A percentile compares a stretch with the other conserved stretches of the same genome.
These are phyloP conservation scores for Probaryconus sp. DNA, from an alignment of 1,140 invertebrate species.

Conservation along the genomic window DNA sequence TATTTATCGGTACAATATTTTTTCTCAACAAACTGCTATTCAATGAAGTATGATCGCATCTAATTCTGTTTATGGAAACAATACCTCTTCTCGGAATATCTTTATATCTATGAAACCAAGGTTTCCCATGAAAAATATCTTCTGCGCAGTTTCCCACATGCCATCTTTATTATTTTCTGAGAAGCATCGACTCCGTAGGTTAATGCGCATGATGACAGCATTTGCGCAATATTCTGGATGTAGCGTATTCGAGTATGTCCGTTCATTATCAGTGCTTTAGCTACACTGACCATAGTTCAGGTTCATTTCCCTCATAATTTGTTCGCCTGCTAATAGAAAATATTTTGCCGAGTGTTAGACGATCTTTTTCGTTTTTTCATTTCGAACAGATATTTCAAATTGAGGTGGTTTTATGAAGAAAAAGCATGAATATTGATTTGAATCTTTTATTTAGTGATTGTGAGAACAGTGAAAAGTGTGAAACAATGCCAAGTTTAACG, in stretches of 20 bases:
- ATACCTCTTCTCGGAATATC: slow-evolving; percentile 20
- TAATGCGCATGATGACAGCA: slow-evolving; percentile 45
- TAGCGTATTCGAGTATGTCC: slow-evolving; percentile 47
- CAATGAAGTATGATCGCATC: slow-evolving; percentile 21
- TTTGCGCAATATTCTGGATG: slow-evolving; percentile 49
- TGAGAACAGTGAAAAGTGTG: slow-evolving; percentile 76
- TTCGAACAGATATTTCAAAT: slow-evolving; percentile 26
- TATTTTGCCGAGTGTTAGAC: slow-evolving; percentile 10
- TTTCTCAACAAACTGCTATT: slow-evolving; percentile 23
- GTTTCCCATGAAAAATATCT: too few relatives aligned
- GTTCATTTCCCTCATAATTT: slow-evolving; percentile 52
- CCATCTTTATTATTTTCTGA: too few relatives aligned
- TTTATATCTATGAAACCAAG: slow-evolving; percentile 18
- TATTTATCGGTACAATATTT: slow-evolving; percentile 17
- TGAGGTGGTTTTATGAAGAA: slow-evolving; percentile 65
- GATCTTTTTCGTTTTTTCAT: slow-evolving; percentile 43
- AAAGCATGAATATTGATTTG: slow-evolving; percentile 78
- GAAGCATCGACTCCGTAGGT: too few relatives aligned
- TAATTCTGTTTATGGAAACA: slow-evolving; percentile 35
- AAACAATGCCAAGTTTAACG: slow-evolving; percentile 77
- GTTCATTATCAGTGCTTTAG: slow-evolving; percentile 43
- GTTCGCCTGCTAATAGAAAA: slow-evolving; percentile 38
- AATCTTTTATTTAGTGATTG: slow-evolving; percentile 76
- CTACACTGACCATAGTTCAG: slow-evolving; percentile 48
- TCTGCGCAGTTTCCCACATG: too few relatives aligned